Evolutionary conservation across 2,113 vertebrate species (phyloP), one percentile per base, ranked within the genome.

Genomic region (Cyanoramphus novaezelandiae): DNA sequence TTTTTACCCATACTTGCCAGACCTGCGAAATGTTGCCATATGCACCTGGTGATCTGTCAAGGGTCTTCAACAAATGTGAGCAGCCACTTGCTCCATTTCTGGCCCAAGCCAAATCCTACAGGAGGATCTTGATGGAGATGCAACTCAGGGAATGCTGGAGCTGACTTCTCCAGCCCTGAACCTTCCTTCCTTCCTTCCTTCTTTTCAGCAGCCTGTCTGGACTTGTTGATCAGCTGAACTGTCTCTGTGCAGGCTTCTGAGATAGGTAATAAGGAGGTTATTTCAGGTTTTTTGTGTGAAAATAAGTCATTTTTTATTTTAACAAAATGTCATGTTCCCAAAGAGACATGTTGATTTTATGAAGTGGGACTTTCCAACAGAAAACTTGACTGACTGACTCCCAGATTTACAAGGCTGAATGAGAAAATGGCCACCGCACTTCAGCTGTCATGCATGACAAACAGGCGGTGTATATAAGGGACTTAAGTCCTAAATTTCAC

Each of bases 1-100:
- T 44, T 67, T 44, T 17, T 1, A 5, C 16, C 3, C 0, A 7
- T 41, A 2, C 7, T 8, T 44, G 13, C 17, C 17, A 81, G 17
- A 41, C 15, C 6, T 37, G 6, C 6, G 24, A 70, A 63, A n/a
- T 19, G 63, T 24, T 75, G 17, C 8, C 60, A 44, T 10, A 6
- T 49, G 11, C 16, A 35, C 3, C 0, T 20, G 13, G 3, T 11
- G 28, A 50, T 50, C 64, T 78, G 19, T 63, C 1, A 2, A 67
- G 10, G 4, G 9, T 86, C 31, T 75, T 84, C 47, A 18, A 70
- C 28, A 70, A 35, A 60, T 7, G 6, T 76, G 50, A 65, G 35
- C 23, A 82, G 7, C 5, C 9, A 41, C 43, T 64, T 85, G 10
- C 23, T 59, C 50, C 1, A 9, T 69, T 82, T 85, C 57, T 71